Base-by-base conservation (phyloP, 1,140 invertebrate genomes). In the Apis laboriosa region DNA sequence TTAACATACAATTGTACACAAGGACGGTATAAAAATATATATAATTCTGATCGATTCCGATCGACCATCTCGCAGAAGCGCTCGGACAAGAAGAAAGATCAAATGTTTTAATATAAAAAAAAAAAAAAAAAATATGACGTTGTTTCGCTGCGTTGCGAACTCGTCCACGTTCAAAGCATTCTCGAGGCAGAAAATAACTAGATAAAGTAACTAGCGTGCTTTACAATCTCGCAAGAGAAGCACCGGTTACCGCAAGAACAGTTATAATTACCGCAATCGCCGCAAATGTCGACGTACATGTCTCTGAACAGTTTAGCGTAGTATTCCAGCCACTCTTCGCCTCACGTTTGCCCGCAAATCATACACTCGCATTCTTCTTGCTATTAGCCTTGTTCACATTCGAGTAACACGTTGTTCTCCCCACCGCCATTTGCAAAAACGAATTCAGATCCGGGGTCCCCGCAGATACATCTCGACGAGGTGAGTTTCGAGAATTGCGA, bases 261-360 rank as follows among this genome's bases (percentile, higher is more conserved):
- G 34, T 67, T 67, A 67, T 67, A 67, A 67, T 67, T 43, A 43
- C 64, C 64, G 34, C 64, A 43, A 19, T 67, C 17, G 12, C 64
- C 64, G 64, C 34, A 43, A 12, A 67, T 15, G 61, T 64, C 60
- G 15, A 64, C 63, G 63, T 19, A 28, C 21, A 34, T 11, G 28
- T 28, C 28, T 12, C 28, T 66, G 28, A 34, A 11, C 34, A 66
- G 64, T 43, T 67, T 43, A 67, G 64, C 64, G 9, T 19, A 11
- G 64, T 43, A 43, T 5, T 34, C 28, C 15, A 9, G 17, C 24
- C 24, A 7, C 0, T 12, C 19, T 1, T 28, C 61, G 61, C 24
- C 15, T 28, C 12, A 8, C 61, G 15, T 28, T 34, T 34, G 1
- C 9, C 24, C 28, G 28, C 24, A 34, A 17, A 64, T 24, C 24